Base-by-base conservation (phyloP, 2,113 vertebrate species). In the Trachemys scripta region DNA sequence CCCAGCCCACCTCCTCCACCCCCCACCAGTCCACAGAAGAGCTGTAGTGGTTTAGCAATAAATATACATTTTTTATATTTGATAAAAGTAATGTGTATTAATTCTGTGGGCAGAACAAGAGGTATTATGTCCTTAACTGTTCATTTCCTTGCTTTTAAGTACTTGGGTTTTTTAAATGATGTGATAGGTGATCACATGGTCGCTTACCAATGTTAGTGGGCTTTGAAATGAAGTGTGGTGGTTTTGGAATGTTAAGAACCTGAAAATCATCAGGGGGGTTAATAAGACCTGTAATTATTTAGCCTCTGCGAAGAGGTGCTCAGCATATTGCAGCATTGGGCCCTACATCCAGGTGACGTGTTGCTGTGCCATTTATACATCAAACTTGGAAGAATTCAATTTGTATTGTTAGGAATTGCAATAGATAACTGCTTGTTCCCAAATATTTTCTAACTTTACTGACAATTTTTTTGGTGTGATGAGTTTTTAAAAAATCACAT, bases 51-150 rank as follows among this genome's bases (percentile, higher is more conserved):
- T 90, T 96, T 85, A 87, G 24, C 80, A 87, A 94, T 93, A 76
- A 95, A 95, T 95, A 95, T 90, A 80, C 50, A 95, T 97, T 96
- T 95, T 94, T 95, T 91, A 42, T 96, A 89, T 94, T 95, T 94
- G 88, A 93, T 90, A 91, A 91, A 93, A 0, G 1, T 87, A 42
- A 91, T 85, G 91, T 87, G 85, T 62, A 83, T 89, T 93, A 81
- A 83, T 92, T 93, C 94, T 91, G 84, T 80, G 51, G 12, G 19
- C 80, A 83, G 19, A 95, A 59, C 54, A 97, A 93, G 94, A 96
- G 96, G 96, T 87, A 96, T 95, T 11, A 87, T 49, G n/a, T 45
- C 83, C 38, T 96, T 89, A 90, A 96, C 95, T 95, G 94, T 95
- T 97, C 0, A 96, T 96, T 81, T 87, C 50, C 87, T 5, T 5